Conservation (phyloP, 2,113 vertebrate genomes). For the Ailuropoda melanoleuca region DNA sequence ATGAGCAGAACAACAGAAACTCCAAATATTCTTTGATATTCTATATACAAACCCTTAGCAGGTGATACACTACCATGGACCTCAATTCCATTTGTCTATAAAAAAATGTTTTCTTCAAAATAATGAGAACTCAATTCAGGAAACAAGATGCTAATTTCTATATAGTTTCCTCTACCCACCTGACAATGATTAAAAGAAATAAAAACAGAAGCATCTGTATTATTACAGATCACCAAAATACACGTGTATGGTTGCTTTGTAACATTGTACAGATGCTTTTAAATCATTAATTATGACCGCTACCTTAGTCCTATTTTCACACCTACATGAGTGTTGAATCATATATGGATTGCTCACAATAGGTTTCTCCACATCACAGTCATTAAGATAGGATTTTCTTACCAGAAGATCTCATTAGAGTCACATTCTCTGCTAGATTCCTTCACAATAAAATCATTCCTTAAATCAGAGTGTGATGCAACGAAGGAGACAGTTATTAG, state of each 20-base stretch:
- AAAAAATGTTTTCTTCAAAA: background rate
- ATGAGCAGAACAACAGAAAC: background rate
- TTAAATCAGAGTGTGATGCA: slow-evolving; percentile 8
- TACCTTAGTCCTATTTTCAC: background rate
- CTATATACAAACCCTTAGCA: background rate
- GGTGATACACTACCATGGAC: background rate
- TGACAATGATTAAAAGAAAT: background rate
- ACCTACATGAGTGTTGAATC: background rate
- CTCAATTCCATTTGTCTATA: background rate
- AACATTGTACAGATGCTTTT: background rate
- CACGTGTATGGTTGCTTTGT: background rate
- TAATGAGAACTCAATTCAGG: background rate
- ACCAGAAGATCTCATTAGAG: slow-evolving; percentile 60
- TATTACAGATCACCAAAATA: background rate
- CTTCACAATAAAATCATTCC: slow-evolving; percentile 59
- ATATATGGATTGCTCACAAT: background rate
- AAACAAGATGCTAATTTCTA: background rate
- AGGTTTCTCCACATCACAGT: background rate
- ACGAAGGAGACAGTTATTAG: slow-evolving; percentile 29
- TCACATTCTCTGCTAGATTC: slow-evolving; percentile 43
- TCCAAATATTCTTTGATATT: background rate
- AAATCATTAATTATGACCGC: background rate
- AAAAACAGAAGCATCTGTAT: background rate
- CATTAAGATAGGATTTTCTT: slow-evolving; percentile 35
- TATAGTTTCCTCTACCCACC: background rate